phyloP scores from a whole-genome alignment of 2,888 invertebrate genomes.

The Cyrtodaria siliqua region DNA sequence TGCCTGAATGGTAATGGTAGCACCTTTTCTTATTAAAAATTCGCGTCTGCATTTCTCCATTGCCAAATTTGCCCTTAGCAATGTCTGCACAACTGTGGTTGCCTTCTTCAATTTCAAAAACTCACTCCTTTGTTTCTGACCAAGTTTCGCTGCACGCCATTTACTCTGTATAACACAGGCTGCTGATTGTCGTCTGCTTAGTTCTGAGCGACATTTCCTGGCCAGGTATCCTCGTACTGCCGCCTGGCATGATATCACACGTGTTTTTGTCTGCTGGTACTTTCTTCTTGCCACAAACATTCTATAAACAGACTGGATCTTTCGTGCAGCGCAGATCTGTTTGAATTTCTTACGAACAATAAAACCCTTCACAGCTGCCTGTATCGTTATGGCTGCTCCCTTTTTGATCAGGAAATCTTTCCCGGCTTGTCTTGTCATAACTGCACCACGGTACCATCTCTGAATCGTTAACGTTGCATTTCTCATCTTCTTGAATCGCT shows the following conservation, averaged over 20 bases:
- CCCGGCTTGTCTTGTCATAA: slow-evolving; percentile 25
- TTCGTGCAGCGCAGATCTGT: slow-evolving; percentile 32
- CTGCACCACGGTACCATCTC: slow-evolving; percentile 13
- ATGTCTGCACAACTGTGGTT: slow-evolving; percentile 69
- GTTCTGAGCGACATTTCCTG: not conserved
- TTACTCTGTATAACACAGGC: slow-evolving; percentile 35
- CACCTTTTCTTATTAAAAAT: slow-evolving; percentile 32
- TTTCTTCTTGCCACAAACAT: slow-evolving; percentile 19
- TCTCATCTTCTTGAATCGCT: not conserved
- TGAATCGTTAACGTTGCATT: slow-evolving; percentile 64
- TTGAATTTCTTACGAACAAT: slow-evolving; percentile 11
- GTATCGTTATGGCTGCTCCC: slow-evolving; percentile 70
- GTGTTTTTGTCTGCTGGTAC: slow-evolving; percentile 20
- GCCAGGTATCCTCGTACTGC: slow-evolving; percentile 21
- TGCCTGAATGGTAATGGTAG: slow-evolving; percentile 65
- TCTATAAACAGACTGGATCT: slow-evolving; percentile 44
- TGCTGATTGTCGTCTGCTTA: slow-evolving; percentile 16
- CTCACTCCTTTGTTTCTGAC: slow-evolving; percentile 6
- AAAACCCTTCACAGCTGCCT: slow-evolving; percentile 55
- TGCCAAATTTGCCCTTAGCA: slow-evolving; percentile 29
- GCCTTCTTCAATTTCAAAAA: slow-evolving; percentile 32
- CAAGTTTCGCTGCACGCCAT: slow-evolving; percentile 24
- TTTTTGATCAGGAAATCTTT: slow-evolving; percentile 35
- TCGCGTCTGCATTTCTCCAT: slow-evolving; percentile 7
- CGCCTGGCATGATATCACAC: slow-evolving; percentile 54